Conservation (phyloP, 2,797 vertebrate species). For the Brotula barbata region DNA sequence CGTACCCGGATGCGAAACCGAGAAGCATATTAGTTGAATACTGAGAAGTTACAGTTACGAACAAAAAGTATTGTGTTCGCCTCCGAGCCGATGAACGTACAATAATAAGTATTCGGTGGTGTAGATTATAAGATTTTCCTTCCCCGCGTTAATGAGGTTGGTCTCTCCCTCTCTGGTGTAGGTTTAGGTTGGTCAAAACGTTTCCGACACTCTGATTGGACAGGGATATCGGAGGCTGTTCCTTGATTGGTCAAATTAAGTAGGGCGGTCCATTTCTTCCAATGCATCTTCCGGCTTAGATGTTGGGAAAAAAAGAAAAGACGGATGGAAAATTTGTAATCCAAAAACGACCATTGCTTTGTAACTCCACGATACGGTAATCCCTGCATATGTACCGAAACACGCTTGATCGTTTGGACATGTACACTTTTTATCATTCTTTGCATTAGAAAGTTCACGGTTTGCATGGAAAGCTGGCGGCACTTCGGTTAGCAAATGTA, state of each 20-base stretch:
- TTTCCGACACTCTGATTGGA: conserved; percentile 48
- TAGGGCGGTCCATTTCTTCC: conserved; percentile 31
- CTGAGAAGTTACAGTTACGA: not conserved
- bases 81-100: not conserved
- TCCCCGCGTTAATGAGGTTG: not conserved
- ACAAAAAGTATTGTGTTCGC: not conserved
- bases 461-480: conserved; percentile 33
- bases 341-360: conserved; percentile 58
- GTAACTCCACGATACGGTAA: conserved; percentile 67
- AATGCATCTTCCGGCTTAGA: conserved; percentile 76
- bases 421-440: not conserved
- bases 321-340: conserved; percentile 79
- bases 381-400: conserved; percentile 1
- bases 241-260: conserved; percentile 54
- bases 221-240: not conserved
- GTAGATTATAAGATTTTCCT: not conserved
- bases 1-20: not conserved
- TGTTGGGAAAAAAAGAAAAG: conserved; percentile 76
- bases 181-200: conserved; percentile 21
- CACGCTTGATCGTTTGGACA: not conserved
- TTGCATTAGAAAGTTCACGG: conserved; percentile 30
- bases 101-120: no score
- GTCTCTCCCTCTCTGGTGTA: not conserved
- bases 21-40: not conserved
- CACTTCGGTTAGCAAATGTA: conserved; percentile 44